Base-by-base conservation (phyloP, 2,113 vertebrate genomes). In the Pogona vitticeps region DNA sequence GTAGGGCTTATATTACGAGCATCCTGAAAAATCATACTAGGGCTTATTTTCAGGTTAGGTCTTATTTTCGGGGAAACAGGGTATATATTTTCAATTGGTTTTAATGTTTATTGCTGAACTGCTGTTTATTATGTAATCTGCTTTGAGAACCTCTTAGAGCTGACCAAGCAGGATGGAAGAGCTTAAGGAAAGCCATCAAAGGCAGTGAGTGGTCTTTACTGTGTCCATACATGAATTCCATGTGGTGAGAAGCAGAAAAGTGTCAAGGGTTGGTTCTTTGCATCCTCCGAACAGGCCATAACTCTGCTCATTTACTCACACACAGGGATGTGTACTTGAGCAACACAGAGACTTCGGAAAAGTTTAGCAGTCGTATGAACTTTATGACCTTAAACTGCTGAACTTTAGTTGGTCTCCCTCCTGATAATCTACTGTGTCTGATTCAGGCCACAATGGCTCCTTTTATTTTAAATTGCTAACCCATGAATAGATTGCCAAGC, bases 341-440 rank as follows among this genome's bases (percentile, higher is more conserved):
- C 79, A 42, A 86, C 92, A 83, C 68, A 84, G 75, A 80, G 76
- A 31, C 78, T 84, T 86, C 31, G 65, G 63, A 86, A 84, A 42
- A 58, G 14, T 90, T 88, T 65, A 86, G 67, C 18, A 80, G 52
- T 89, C 36, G 28, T 86, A 84, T 80, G 83, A 91, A 88, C 61
- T 87, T 46, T 31, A 38, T 28, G 82, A 79, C 15, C 70, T 84
- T 78, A 72, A 46, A 46, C 59, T 87, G 40, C 36, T 76, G 61
- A 26, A 83, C 76, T 92, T 83, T 83, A 88, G 38, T 58, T 80
- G 84, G 31, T 80, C 88, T 78, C 38, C 20, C 70, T 79, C 75
- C 90, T 0, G 0, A 38, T 84, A 79, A 87, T 87, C 23, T 87
- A 71, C 52, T 84, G 71, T 0, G 15, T 71, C 18, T 36, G 36